Evolutionary conservation across 2,888 invertebrate species (phyloP).

Genomic region (Smittia aterrima): DNA sequence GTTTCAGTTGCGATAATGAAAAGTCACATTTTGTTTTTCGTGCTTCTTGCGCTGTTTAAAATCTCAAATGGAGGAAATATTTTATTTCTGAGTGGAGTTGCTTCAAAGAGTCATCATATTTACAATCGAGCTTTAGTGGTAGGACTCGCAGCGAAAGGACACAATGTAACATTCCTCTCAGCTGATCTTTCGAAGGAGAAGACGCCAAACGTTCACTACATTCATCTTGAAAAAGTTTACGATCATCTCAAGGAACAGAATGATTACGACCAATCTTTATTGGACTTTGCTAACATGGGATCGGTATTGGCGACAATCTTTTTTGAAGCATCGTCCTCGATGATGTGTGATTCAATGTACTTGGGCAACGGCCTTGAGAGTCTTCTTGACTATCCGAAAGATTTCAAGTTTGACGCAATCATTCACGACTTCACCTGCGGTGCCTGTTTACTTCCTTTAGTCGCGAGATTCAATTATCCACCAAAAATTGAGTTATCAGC

Average conservation of each 20-base stretch:
- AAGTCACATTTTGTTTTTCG: too few relatives aligned
- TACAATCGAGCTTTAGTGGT: conserved; percentile 40
- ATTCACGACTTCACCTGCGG: conserved; percentile 47
- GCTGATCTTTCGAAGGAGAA: conserved; percentile 45
- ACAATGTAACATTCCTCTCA: conserved; percentile 45
- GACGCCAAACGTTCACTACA: conserved; percentile 45
- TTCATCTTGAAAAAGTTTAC: conserved; percentile 47
- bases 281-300: background rate
- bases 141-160: conserved; percentile 42
- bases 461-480: conserved; percentile 48
- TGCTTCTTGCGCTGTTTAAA: too few relatives aligned
- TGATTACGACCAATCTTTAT: background rate
- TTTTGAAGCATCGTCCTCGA: background rate
- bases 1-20: too few relatives aligned
- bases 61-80: background rate
- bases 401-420: conserved; percentile 48
- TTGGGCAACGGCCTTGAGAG: conserved; percentile 46
- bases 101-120: conserved; percentile 9
- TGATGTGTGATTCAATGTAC: conserved; percentile 3
- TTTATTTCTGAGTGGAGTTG: background rate
- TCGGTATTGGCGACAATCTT: background rate
- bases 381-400: conserved; percentile 46
- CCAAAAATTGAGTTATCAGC: conserved; percentile 46
- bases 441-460: conserved; percentile 46
- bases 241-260: background rate